A percentile compares a stretch with the other conserved stretches of the same genome.
Conservation (phyloP, 2,888 invertebrate genomes). For the Lithosia quadra region DNA sequence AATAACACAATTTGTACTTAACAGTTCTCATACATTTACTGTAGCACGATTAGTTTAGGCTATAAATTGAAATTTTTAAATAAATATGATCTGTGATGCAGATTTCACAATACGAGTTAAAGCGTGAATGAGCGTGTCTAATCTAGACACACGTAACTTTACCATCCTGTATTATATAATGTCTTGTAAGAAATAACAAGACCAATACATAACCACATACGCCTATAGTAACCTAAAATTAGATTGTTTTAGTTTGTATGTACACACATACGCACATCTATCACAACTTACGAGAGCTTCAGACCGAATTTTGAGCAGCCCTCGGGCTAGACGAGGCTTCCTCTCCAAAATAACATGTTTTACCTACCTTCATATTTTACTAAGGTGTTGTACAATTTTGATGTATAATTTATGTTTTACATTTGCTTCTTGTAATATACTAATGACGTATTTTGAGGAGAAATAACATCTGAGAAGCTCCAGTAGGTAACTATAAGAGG, state of each 20-base stretch:
- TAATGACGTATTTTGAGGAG: background rate
- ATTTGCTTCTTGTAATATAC: background rate
- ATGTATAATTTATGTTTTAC: background rate
- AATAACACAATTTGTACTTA: too few relatives aligned
- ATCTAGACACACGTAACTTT: too few relatives aligned
- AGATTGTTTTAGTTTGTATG: conserved; percentile 24
- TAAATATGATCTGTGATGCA: too few relatives aligned
- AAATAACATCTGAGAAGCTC: background rate
- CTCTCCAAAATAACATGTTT: conserved; percentile 36
- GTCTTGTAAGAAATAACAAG: conserved; percentile 21
- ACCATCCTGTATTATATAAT: background rate
- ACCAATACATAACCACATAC: conserved; percentile 6
- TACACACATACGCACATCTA: conserved; percentile 20
- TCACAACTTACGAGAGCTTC: conserved; percentile 30
- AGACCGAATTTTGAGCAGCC: conserved; percentile 34
- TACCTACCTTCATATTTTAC: conserved; percentile 19
- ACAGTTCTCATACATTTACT: too few relatives aligned
- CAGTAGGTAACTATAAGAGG: background rate
- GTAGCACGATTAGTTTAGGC: too few relatives aligned
- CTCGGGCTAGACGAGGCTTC: conserved; percentile 32
- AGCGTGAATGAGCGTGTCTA: too few relatives aligned
- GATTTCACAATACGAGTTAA: too few relatives aligned
- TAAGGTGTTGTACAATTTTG: background rate
- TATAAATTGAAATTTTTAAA: too few relatives aligned
- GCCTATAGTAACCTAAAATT: conserved; percentile 18